Base-by-base conservation (phyloP, 2,888 invertebrate species). In the Sphaerophoria rueppellii region DNA sequence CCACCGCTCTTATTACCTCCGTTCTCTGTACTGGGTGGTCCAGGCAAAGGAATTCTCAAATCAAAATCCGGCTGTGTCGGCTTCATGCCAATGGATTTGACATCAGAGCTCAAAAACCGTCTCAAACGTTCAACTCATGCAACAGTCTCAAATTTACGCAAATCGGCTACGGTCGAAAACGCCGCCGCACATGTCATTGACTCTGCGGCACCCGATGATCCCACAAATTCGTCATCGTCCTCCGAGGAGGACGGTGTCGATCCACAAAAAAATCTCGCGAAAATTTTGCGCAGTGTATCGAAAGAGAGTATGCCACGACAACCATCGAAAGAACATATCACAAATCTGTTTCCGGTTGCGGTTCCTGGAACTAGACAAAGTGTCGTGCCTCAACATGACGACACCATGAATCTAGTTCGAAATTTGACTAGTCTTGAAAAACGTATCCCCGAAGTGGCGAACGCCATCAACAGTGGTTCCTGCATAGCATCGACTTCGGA, bases 61-160 rank as follows among this genome's bases (percentile, higher is more conserved):
- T 89, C 91, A 0, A 88, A 91, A 88, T 89, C 90, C 24, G 89
- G 88, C 40, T 88, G 90, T 74, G 90, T 90, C 72, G 88, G 91
- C 86, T 88, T 91, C 40, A 90, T 92, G 90, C 91, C 91, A 58
- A 89, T 89, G 73, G 91, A 91, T 87, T 88, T 92, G 40, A 92
- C 89, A 87, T 90, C 91, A 1, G 92, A 92, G 87, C 87, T 92
- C 1, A 92, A 92, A 87, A 91, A 90, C 86, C 91, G 91, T 14
- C 87, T 92, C 4, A 90, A 91, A 74, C 89, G 90, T 65, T 91
- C 91, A 57, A 90, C 91, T 0, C 90, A 92, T 77, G 91, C 92
- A 0, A 89, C 91, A 0, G 91, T 92, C 11, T 88, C 90, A 43
- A 92, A 92, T 88, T 87, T 92, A 9, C 89, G 90, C 16, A 92